Conservation (phyloP, 2,113 vertebrate species). For the Neotragus pygmaeus region DNA sequence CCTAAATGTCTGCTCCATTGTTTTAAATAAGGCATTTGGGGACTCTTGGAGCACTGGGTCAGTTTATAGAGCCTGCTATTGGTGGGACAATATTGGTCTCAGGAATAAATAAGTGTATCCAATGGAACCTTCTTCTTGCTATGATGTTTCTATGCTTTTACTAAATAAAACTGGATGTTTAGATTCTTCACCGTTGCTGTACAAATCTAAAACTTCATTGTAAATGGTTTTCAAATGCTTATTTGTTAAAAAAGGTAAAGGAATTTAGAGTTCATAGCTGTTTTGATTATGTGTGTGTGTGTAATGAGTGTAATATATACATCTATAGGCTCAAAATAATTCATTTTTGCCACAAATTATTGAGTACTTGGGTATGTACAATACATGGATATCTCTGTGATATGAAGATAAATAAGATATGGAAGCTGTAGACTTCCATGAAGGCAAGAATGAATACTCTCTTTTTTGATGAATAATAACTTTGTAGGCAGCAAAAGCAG, state of each 20-base stretch:
- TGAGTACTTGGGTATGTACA: neutral
- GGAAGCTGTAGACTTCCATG: neutral
- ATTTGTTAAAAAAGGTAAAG: neutral
- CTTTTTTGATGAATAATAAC: constrained; percentile 32
- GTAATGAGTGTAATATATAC: neutral
- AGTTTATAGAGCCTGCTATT: constrained; percentile 38
- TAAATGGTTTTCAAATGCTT: neutral
- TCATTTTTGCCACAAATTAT: neutral
- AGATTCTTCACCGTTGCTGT: neutral
- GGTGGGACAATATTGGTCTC: constrained; percentile 31
- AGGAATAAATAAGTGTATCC: constrained; percentile 32
- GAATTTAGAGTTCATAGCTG: neutral
- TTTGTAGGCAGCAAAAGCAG: constrained; percentile 15
- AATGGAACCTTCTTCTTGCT: neutral
- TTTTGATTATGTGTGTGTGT: neutral
- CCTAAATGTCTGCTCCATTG: neutral
- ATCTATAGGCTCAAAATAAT: neutral
- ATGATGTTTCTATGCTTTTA: neutral
- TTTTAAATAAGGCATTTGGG: constrained; percentile 38
- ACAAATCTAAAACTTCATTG: neutral
- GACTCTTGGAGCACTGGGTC: constrained; percentile 36
- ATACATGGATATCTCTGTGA: neutral
- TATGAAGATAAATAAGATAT: neutral
- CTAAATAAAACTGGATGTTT: neutral
- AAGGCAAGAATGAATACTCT: neutral